Percentiles rank a stretch among this genome's conserved stretches.
phyloP scores from a whole-genome alignment of 1,140 invertebrate genomes.

The Polyergus mexicanus region DNA sequence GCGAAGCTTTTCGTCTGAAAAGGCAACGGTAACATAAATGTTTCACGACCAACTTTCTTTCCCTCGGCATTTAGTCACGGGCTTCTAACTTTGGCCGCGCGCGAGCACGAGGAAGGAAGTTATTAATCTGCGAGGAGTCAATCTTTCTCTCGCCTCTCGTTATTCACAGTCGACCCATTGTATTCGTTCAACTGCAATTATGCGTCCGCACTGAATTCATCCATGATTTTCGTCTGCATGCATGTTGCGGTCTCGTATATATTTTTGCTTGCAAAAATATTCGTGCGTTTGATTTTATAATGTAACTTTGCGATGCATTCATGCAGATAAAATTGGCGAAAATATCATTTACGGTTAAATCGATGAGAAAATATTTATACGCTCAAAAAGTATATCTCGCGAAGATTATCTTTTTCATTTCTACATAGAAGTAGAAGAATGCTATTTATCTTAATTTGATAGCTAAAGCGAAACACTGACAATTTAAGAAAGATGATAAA shows the following conservation, averaged over 20 bases:
- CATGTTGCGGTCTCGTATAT: constrained; percentile 32
- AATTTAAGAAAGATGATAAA: background rate
- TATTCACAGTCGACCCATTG: constrained; percentile 64
- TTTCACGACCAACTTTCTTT: constrained; percentile 74
- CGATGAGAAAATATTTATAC: background rate
- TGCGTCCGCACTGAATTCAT: constrained; percentile 50
- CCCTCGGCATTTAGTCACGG: constrained; percentile 71
- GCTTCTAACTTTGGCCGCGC: constrained; percentile 57
- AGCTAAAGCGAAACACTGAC: background rate
- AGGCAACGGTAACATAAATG: constrained; percentile 56
- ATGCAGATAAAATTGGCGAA: background rate
- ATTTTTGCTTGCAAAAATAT: constrained; percentile 45
- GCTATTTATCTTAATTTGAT: background rate
- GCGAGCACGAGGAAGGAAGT: constrained; percentile 64
- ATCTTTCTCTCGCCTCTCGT: constrained; percentile 64
- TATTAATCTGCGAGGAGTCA: constrained; percentile 75
- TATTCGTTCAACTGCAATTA: constrained; percentile 71
- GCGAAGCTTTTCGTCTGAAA: background rate
- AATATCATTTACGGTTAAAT: background rate
- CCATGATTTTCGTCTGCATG: constrained; percentile 52
- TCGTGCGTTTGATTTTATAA: constrained; percentile 11
- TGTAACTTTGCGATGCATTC: background rate
- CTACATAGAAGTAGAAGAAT: background rate
- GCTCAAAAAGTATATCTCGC: background rate
- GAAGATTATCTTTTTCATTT: background rate